Evolutionary conservation across 2,888 invertebrate genomes (phyloP), one percentile per base, ranked within the genome.

Genomic region (Seira musarum): DNA sequence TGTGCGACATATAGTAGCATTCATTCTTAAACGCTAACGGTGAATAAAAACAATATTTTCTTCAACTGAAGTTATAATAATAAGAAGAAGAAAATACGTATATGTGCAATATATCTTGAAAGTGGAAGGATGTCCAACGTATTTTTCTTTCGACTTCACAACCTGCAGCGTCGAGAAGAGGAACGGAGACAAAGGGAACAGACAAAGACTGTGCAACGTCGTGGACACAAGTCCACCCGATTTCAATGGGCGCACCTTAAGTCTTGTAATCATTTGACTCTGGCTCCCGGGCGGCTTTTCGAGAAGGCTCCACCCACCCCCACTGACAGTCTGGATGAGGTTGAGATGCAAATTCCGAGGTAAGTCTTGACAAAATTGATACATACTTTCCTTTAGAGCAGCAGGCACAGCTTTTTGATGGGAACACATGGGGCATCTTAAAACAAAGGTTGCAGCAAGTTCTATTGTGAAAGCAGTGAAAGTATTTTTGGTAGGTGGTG

Each of bases 91-190:
- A 30, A 10, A 49, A 24, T 21, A 30, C 21, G 57, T 49, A 25
- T 60, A 8, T 46, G 15, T 25, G 21, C n/a, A 46, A 46, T 53
- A 65, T 61, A 63, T 61, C 17, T 19, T 61, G 64, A 46, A 63
- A n/a, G 66, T 21, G 70, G 49, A 80, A 87, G 75, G 78, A 87
- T 87, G 86, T 85, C 85, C 84, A 87, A 87, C 84, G 93, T 96
- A 92, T 96, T 96, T 93, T 96, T 96, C 94, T 96, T 96, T 91
- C 96, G 96, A 88, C 93, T 96, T 89, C 96, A 95, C 93, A 95
- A 95, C 91, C 92, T 94, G 89, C 95, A 93, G 90, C 93, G 96
- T 85, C 94, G 94, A 89, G 94, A 94, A 90, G 95, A 95, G 90
- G 92, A 93, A 89, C 91, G 92, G 85, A 92, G 92, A 88, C 92